Evolutionary conservation across 1,140 invertebrate genomes (phyloP).

Genomic region (Calosoma granatense): DNA sequence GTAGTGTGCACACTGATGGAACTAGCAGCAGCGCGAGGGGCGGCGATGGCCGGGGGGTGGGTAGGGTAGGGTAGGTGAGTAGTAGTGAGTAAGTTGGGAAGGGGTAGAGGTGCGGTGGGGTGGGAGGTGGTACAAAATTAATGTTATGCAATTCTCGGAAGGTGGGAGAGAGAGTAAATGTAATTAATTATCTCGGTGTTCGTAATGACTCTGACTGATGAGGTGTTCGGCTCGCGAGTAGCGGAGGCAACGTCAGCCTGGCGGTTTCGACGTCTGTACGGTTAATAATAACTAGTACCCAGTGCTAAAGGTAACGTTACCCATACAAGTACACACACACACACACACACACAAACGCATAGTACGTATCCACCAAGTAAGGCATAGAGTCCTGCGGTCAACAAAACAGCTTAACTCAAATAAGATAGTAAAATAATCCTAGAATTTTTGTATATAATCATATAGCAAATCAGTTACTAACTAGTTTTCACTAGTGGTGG

Average conservation of each 20-base stretch:
- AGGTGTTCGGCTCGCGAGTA: constrained; percentile 30
- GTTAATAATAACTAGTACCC: not conserved
- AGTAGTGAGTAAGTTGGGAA: constrained; percentile 8
- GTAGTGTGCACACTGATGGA: constrained; percentile 15
- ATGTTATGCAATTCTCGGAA: constrained; percentile 38
- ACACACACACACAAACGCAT: too few species aligned
- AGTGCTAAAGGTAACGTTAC: too few species aligned
- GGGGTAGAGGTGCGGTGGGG: constrained; percentile 17
- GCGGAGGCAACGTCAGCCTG: too few species aligned
- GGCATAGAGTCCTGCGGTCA: too few species aligned
- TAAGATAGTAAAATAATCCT: too few species aligned
- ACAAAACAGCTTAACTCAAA: too few species aligned
- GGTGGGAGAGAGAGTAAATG: constrained; percentile 35
- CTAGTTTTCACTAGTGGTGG: too few species aligned
- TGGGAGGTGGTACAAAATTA: constrained; percentile 32
- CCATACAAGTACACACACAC: too few species aligned
- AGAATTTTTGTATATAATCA: too few species aligned
- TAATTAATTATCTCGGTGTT: constrained; percentile 38
- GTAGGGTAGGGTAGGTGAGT: constrained; percentile 3
- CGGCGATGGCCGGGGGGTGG: constrained; percentile 6
- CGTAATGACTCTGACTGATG: constrained; percentile 39
- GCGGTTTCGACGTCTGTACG: not conserved
- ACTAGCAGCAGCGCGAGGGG: too few species aligned
- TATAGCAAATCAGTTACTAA: too few species aligned
- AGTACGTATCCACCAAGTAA: too few species aligned